Conservation (phyloP, 2,113 vertebrate species). For the Sminthopsis crassicaudata region DNA sequence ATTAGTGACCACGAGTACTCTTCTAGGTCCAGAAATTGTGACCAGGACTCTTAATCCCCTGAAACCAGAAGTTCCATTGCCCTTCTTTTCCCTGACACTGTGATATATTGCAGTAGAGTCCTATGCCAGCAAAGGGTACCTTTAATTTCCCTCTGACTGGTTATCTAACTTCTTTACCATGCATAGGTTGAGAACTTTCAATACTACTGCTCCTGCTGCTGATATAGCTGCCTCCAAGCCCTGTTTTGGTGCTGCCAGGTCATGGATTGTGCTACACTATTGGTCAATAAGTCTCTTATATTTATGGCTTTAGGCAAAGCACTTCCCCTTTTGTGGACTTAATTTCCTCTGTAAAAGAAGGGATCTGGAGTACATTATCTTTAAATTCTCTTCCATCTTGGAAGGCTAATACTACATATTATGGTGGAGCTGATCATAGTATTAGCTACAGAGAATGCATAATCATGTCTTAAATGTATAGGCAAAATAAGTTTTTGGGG, state of each 20-base stretch:
- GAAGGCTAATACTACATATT: too few relatives aligned
- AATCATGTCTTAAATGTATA: too few relatives aligned
- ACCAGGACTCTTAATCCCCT: neutral
- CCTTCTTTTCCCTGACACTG: neutral
- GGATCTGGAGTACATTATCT: too few relatives aligned
- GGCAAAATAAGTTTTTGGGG: neutral
- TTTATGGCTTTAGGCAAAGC: neutral
- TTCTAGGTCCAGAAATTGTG: neutral
- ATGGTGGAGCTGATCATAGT: too few relatives aligned
- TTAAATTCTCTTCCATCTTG: too few relatives aligned
- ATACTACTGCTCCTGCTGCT: neutral
- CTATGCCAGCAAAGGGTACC: neutral
- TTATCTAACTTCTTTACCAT: neutral
- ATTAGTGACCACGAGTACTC: neutral
- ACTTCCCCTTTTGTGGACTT: neutral
- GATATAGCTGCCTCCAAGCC: neutral
- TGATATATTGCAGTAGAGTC: neutral
- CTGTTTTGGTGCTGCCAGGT: neutral
- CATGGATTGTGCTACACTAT: too few relatives aligned
- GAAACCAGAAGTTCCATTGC: neutral
- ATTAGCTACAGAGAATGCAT: too few relatives aligned
- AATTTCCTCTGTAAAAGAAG: neutral
- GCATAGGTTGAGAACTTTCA: neutral
- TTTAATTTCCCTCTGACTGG: neutral
- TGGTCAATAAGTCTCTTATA: neutral